These are phyloP conservation scores for Stylophora pistillata DNA, from an alignment of 64 coral and sea anemone species.

Conservation along the genomic window DNA sequence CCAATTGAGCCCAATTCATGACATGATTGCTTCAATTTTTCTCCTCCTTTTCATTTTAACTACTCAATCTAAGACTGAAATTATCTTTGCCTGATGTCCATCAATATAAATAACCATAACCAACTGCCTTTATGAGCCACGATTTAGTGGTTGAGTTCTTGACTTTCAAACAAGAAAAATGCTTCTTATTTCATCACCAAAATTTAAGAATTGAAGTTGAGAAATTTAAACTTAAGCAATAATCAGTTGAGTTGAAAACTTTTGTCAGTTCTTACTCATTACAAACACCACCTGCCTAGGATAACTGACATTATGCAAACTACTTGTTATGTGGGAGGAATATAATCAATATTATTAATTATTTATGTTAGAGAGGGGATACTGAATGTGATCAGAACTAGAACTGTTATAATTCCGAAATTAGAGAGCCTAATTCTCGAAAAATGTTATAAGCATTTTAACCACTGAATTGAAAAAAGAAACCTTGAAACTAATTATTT, in stretches of 20 bases:
- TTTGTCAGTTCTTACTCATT: not conserved
- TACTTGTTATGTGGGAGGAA: not conserved
- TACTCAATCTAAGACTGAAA: not conserved
- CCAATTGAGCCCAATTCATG: constrained; percentile 9
- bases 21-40: not conserved
- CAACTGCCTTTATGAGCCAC: not conserved
- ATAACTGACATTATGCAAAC: constrained; percentile 10
- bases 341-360: not conserved
- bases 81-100: not conserved
- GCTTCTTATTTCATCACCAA: not conserved
- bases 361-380: not conserved
- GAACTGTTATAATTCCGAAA: too few relatives aligned
- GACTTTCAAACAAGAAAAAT: not conserved
- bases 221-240: too few relatives aligned
- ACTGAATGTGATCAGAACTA: not conserved
- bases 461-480: too few relatives aligned
- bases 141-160: not conserved
- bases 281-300: not conserved
- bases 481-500: not conserved
- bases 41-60: not conserved
- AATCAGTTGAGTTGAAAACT: not conserved
- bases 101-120: not conserved
- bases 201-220: too few relatives aligned
- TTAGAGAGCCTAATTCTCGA: not conserved
- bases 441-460: not conserved